These are phyloP conservation scores for Ellobius talpinus DNA, from an alignment of 2,113 vertebrate species.

Conservation along the genomic window DNA sequence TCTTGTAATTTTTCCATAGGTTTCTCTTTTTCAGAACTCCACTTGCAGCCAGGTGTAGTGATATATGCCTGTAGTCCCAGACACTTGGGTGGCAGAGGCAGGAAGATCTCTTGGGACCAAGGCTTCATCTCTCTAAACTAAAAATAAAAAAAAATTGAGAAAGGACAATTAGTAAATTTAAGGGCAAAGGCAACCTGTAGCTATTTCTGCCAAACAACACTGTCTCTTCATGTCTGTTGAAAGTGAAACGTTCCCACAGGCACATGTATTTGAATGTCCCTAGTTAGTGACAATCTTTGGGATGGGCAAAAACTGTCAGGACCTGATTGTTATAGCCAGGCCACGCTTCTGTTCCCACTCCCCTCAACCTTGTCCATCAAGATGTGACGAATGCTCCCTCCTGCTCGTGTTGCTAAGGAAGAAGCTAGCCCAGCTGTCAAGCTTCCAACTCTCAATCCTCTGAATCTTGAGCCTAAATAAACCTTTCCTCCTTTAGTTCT, in stretches of 20 bases:
- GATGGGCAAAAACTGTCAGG: not conserved
- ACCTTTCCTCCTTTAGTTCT: not conserved
- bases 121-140: not conserved
- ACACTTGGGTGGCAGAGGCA: not conserved
- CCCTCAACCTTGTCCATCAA: no score
- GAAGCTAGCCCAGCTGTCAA: not conserved
- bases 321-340: not conserved
- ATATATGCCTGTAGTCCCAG: not conserved
- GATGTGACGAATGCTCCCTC: not conserved
- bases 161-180: not conserved
- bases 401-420: not conserved
- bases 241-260: not conserved
- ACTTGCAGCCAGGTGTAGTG: not conserved
- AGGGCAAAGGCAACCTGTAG: slow-evolving; percentile 2
- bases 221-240: not conserved
- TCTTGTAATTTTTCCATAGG: slow-evolving; percentile 5
- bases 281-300: not conserved
- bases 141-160: not conserved
- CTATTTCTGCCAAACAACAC: not conserved
- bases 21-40: not conserved
- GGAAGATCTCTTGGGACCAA: not conserved
- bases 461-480: not conserved
- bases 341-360: not conserved
- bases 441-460: not conserved
- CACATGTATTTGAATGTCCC: no score